A percentile compares a stretch with the other conserved stretches of the same genome.
phyloP scores from a whole-genome alignment of 2,888 invertebrate genomes.

The Coenonympha arcania region DNA sequence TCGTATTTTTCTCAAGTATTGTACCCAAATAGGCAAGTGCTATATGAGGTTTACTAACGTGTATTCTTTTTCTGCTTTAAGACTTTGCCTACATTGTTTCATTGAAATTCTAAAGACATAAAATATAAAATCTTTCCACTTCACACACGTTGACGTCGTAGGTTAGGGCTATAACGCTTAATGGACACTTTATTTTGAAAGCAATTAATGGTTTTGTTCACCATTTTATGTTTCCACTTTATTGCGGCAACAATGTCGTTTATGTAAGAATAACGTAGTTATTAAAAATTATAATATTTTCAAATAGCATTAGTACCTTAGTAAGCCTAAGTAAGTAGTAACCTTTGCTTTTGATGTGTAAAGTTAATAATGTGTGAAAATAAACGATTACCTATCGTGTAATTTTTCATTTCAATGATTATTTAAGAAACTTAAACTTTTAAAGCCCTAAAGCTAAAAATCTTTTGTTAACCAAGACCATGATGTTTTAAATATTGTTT shows the following conservation, averaged over 20 bases:
- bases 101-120: background rate
- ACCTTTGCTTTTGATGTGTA: too few species aligned
- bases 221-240: constrained; percentile 21
- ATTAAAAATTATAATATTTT: too few species aligned
- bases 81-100: background rate
- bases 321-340: too few species aligned
- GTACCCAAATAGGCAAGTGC: constrained; percentile 52
- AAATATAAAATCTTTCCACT: constrained; percentile 5
- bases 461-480: too few species aligned
- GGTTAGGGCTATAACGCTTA: constrained; percentile 29
- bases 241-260: constrained; percentile 13
- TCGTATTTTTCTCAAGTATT: constrained; percentile 51
- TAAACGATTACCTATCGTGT: too few species aligned
- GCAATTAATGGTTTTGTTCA: constrained; percentile 21
- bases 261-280: background rate
- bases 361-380: too few species aligned
- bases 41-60: constrained; percentile 43
- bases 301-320: too few species aligned
- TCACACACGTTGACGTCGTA: constrained; percentile 15
- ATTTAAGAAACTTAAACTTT: too few species aligned
- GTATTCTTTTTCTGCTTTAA: background rate
- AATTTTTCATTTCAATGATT: too few species aligned
- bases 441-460: too few species aligned
- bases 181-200: constrained; percentile 29
- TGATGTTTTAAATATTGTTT: too few species aligned